Percentiles rank a stretch among this genome's conserved stretches.
Conservation (phyloP, 2,888 invertebrate species). For the Xanthorhoe designata region DNA sequence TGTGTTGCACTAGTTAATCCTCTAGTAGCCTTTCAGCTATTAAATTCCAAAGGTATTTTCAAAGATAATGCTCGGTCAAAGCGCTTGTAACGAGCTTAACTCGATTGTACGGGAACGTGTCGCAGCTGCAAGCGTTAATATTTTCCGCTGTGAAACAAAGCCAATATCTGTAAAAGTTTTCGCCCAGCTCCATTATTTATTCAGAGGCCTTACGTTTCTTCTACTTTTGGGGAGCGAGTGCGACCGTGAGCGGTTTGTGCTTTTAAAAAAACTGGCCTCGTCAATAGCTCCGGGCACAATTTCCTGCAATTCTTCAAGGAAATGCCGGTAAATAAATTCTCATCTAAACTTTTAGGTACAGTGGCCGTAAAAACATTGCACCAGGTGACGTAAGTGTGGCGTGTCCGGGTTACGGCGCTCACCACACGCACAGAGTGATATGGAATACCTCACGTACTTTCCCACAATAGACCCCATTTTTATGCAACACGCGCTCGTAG, state of each 20-base stretch:
- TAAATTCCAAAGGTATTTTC: conserved; percentile 13
- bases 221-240: conserved; percentile 58
- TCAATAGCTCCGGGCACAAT: conserved; percentile 51
- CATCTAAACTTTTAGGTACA: conserved; percentile 41
- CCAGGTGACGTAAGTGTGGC: conserved; percentile 58
- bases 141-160: conserved; percentile 69
- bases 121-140: conserved; percentile 70
- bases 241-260: conserved; percentile 51
- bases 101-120: conserved; percentile 44
- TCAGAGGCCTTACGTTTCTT: conserved; percentile 70
- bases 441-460: conserved; percentile 42
- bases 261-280: conserved; percentile 52
- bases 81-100: conserved; percentile 32
- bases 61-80: conserved; percentile 30
- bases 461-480: conserved; percentile 35
- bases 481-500: conserved; percentile 33
- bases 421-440: conserved; percentile 40
- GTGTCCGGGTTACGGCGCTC: conserved; percentile 48
- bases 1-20: background rate
- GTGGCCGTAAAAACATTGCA: conserved; percentile 44
- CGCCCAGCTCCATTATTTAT: conserved; percentile 70
- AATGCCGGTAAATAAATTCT: conserved; percentile 49
- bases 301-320: conserved; percentile 55
- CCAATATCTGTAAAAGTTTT: conserved; percentile 77
- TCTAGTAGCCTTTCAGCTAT: background rate